Evolutionary conservation across 2,888 invertebrate species (phyloP).

Genomic region (Cetonia aurata): DNA sequence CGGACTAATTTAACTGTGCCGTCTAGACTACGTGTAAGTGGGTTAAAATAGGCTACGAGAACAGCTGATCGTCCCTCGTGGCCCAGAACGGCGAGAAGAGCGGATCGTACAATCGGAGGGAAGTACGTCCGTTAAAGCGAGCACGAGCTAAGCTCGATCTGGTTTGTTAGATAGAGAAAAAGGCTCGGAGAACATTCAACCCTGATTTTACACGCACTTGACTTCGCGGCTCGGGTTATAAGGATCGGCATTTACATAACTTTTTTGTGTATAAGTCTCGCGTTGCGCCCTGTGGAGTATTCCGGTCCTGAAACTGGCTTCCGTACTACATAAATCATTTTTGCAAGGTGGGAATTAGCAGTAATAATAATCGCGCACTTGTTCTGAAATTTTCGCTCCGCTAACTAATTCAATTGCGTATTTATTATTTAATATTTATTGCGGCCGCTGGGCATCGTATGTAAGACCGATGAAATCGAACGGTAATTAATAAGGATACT

Average conservation of each 20-base stretch:
- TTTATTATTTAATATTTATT: constrained; percentile 36
- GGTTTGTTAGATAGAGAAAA: constrained; percentile 60
- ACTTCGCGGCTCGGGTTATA: constrained; percentile 62
- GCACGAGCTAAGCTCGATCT: constrained; percentile 52
- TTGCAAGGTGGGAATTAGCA: constrained; percentile 43
- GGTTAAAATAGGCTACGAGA: constrained; percentile 63
- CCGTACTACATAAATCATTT: constrained; percentile 42
- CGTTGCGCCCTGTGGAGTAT: constrained; percentile 50
- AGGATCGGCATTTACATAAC: constrained; percentile 62
- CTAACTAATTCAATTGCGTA: constrained; percentile 31
- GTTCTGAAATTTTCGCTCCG: constrained; percentile 36
- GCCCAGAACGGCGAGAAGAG: constrained; percentile 54
- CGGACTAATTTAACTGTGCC: constrained; percentile 53
- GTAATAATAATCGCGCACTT: constrained; percentile 46
- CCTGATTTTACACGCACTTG: constrained; percentile 74
- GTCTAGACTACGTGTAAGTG: constrained; percentile 57
- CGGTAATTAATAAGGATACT: constrained; percentile 26
- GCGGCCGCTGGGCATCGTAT: constrained; percentile 22
- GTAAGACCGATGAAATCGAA: constrained; percentile 28
- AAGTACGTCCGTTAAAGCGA: constrained; percentile 49
- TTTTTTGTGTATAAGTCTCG: constrained; percentile 50
- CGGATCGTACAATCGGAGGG: constrained; percentile 49
- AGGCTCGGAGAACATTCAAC: constrained; percentile 61
- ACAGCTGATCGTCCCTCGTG: constrained; percentile 66
- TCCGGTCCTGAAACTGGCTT: constrained; percentile 11